Evolutionary conservation across 2,888 invertebrate species (phyloP).

Genomic region (Acheta domesticus): DNA sequence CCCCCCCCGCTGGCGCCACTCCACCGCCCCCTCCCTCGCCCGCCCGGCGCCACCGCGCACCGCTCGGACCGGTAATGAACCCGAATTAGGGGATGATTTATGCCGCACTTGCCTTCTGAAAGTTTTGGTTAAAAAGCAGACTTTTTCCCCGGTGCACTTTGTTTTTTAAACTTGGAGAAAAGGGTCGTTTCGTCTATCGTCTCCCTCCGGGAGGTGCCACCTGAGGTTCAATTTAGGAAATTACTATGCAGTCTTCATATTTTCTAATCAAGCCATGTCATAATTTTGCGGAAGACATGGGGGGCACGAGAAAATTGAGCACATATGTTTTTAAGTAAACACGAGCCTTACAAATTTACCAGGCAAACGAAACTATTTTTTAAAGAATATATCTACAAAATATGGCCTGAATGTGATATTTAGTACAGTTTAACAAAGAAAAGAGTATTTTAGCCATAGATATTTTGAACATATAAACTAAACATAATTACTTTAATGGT

Average conservation of each 20-base stretch:
- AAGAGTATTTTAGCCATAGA: too few relatives aligned
- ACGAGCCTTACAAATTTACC: too few relatives aligned
- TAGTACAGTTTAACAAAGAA: too few relatives aligned
- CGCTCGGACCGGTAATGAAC: background rate
- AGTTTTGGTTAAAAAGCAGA: background rate
- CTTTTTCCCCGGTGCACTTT: conserved; percentile 18
- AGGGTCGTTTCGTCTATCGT: conserved; percentile 2
- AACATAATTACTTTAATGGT: too few relatives aligned
- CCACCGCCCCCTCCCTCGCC: background rate
- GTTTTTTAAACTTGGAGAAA: conserved; percentile 1
- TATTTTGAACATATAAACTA: too few relatives aligned
- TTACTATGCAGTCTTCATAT: background rate
- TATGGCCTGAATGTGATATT: too few relatives aligned
- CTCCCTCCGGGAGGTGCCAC: background rate
- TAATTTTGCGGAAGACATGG: background rate
- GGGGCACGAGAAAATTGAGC: background rate
- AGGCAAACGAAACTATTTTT: too few relatives aligned
- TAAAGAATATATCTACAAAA: too few relatives aligned
- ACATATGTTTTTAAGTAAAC: background rate
- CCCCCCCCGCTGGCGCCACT: background rate
- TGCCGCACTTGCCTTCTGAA: background rate
- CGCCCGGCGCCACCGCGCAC: background rate
- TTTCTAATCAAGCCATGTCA: background rate
- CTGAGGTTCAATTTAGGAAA: conserved; percentile 9
- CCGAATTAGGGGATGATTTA: background rate